These are phyloP conservation scores for Platanista minor DNA, from an alignment of 2,113 vertebrate species.

Conservation along the genomic window DNA sequence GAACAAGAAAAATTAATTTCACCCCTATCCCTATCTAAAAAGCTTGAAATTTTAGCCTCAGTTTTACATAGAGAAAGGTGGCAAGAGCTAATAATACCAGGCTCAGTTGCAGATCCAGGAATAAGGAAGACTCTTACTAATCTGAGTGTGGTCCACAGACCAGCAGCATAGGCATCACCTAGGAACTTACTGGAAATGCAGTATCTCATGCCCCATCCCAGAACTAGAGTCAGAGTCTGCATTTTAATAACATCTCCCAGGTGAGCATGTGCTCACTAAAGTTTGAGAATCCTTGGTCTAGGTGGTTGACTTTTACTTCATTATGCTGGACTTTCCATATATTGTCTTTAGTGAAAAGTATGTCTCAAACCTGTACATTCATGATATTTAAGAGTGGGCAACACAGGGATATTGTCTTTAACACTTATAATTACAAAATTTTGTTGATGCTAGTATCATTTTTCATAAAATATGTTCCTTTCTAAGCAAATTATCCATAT, in stretches of 20 bases:
- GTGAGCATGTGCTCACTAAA: neutral
- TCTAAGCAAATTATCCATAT: neutral
- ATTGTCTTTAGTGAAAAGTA: neutral
- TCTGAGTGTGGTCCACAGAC: neutral
- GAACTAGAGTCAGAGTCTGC: neutral
- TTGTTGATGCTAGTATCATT: neutral
- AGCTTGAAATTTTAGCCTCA: neutral
- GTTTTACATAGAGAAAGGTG: neutral
- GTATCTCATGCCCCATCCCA: neutral
- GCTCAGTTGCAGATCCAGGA: neutral
- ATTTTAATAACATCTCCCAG: neutral
- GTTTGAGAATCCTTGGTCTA: neutral
- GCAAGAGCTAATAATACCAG: neutral
- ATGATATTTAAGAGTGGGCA: neutral
- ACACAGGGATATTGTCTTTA: neutral
- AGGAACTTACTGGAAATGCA: neutral
- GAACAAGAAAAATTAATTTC: neutral
- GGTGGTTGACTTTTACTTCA: neutral
- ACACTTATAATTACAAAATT: neutral
- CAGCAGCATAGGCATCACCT: neutral
- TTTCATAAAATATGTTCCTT: neutral
- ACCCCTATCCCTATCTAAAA: neutral
- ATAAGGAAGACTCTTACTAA: neutral
- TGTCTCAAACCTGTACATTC: neutral
- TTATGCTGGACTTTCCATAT: neutral